These are phyloP conservation scores for Xiphorhynchus elegans DNA, from an alignment of 2,113 vertebrate genomes.

Conservation along the genomic window DNA sequence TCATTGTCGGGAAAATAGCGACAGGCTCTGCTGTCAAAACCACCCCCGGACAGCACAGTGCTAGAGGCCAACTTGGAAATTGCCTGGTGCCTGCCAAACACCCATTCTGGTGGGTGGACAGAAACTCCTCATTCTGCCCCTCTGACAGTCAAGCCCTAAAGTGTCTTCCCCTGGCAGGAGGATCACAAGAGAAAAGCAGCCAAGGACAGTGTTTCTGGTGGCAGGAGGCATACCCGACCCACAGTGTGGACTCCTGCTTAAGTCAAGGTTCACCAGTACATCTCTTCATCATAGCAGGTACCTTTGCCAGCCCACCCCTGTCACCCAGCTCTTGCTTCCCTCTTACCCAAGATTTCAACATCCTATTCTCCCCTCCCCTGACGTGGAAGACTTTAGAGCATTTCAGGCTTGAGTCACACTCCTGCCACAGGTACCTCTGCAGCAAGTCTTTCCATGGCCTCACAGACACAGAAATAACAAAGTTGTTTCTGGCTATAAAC, in stretches of 20 bases:
- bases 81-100: accelerated
- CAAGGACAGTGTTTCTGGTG: not conserved
- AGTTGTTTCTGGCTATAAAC: not conserved
- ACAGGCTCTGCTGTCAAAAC: not conserved
- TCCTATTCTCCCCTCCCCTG: not conserved
- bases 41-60: accelerated
- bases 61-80: not conserved
- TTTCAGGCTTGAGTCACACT: not conserved
- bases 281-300: not conserved
- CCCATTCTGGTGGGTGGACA: accelerated
- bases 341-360: not conserved
- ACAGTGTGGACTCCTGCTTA: not conserved
- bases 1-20: accelerated
- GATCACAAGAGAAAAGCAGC: not conserved
- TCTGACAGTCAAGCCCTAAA: not conserved
- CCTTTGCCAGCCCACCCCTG: not conserved
- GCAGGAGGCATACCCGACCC: not conserved
- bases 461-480: not conserved
- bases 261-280: not conserved
- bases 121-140: not conserved
- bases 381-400: not conserved
- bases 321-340: not conserved
- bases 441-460: not conserved
- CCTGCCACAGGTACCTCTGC: not conserved
- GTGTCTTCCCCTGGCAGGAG: not conserved